These are phyloP conservation scores for Cosmia trapezina DNA, from an alignment of 2,888 invertebrate genomes.

Conservation along the genomic window DNA sequence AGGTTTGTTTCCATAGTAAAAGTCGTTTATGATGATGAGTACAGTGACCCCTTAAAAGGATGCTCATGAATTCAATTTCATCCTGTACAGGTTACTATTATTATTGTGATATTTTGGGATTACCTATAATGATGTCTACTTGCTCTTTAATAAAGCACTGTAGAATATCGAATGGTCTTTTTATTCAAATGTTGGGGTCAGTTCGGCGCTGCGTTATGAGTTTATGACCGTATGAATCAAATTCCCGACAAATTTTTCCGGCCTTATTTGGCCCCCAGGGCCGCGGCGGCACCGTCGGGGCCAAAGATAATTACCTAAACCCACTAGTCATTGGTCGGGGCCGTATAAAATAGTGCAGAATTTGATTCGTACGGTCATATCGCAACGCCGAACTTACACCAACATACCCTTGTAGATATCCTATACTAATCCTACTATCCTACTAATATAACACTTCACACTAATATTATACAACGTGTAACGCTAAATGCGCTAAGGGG, in stretches of 20 bases:
- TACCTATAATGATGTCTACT: conserved; percentile 21
- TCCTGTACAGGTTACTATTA: conserved; percentile 2
- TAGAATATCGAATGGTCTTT: conserved; percentile 26
- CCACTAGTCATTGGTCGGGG: not conserved
- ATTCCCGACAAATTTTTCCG: too few species aligned
- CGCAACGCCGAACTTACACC: not conserved
- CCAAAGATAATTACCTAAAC: too few species aligned
- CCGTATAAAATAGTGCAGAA: not conserved
- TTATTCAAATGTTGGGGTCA: conserved; percentile 9
- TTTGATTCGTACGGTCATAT: not conserved
- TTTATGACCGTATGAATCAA: not conserved
- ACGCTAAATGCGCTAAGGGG: too few species aligned
- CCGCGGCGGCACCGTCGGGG: too few species aligned
- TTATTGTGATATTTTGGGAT: conserved; percentile 49
- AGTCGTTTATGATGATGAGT: too few species aligned
- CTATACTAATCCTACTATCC: too few species aligned
- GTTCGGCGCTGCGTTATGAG: not conserved
- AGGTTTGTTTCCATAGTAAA: too few species aligned
- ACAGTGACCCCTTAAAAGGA: too few species aligned
- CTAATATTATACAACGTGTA: too few species aligned
- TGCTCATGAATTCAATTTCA: too few species aligned
- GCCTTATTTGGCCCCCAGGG: too few species aligned
- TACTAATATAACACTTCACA: too few species aligned
- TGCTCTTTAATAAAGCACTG: conserved; percentile 30
- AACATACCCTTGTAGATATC: not conserved